Evolutionary conservation across 2,888 invertebrate genomes (phyloP).

Genomic region (Coenonympha glycerion): DNA sequence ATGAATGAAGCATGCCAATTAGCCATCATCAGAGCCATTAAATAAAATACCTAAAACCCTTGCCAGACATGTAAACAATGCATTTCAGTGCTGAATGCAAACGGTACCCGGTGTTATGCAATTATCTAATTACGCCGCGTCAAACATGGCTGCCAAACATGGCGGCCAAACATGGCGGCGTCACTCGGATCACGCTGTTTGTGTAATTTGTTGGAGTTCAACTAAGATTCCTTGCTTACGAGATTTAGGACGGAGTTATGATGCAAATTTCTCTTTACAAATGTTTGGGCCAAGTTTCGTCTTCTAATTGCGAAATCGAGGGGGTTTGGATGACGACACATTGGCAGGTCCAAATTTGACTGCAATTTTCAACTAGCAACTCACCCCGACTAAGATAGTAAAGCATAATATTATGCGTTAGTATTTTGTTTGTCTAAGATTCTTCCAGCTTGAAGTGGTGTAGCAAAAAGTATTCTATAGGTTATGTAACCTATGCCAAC

Average conservation of each 20-base stretch:
- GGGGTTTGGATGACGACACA: neutral
- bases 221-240: slow-evolving; percentile 39
- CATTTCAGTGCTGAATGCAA: no score
- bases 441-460: no score
- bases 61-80: slow-evolving; percentile 35
- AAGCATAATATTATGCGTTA: no score
- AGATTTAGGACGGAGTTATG: slow-evolving; percentile 35
- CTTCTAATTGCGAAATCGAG: neutral
- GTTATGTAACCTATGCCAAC: no score
- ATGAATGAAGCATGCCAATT: no score
- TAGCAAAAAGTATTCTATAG: no score
- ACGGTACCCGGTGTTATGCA: slow-evolving; percentile 47
- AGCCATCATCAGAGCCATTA: no score
- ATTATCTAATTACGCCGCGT: slow-evolving; percentile 59
- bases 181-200: slow-evolving; percentile 53
- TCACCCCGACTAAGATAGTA: no score
- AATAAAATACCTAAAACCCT: no score
- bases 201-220: slow-evolving; percentile 53
- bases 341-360: no score
- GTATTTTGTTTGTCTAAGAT: no score
- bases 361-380: no score
- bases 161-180: slow-evolving; percentile 42
- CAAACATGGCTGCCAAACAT: slow-evolving; percentile 47
- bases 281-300: slow-evolving; percentile 3
- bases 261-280: slow-evolving; percentile 41